Base-by-base conservation (phyloP, 2,797 vertebrate genomes). In the Hephaestus fuliginosus region DNA sequence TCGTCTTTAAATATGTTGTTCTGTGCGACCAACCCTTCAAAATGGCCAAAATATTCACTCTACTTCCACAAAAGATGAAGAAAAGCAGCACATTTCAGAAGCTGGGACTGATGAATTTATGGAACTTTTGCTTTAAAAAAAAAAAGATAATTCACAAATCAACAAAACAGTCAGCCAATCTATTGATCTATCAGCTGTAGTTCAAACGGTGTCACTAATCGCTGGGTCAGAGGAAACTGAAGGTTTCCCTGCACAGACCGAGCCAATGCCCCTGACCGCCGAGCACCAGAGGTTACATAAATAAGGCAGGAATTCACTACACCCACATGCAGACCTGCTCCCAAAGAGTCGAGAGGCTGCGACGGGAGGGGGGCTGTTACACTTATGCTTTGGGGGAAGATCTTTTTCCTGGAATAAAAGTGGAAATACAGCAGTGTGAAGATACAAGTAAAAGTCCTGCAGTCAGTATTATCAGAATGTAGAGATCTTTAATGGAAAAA, bases 221-320 rank as follows among this genome's bases (percentile, higher is more conserved):
- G 65, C 12, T 44, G 81, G 81, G 77, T 92, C 76, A 80, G 84
- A 84, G 86, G 77, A 74, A 82, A 81, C 49, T 74, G 77, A 84
- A 84, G 74, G 74, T 82, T 92, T 92, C 88, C 90, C 86, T 69
- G 41, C 74, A n/a, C 64, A 68, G 56, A 18, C 65, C 49, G 58
- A 2, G 60, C 46, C 66, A 46, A 61, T 79, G 43, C 14, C 62
- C 66, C 48, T 62, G 70, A 85, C 75, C 76, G 70, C 84, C n/a
- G 44, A 15, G 57, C 81, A 78, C 72, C 82, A 85, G 78, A 90
- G 93, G 93, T 95, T 94, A 95, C 78, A 93, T 86, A 93, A 95
- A 94, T 90, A 95, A 87, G 73, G 66, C 77, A 94, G 87, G 89
- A 89, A 94, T 94, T 94, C 90, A 91, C 82, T 87, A 80, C 90